phyloP scores from a whole-genome alignment of 2,888 invertebrate species.

The Thymelicus acteon region DNA sequence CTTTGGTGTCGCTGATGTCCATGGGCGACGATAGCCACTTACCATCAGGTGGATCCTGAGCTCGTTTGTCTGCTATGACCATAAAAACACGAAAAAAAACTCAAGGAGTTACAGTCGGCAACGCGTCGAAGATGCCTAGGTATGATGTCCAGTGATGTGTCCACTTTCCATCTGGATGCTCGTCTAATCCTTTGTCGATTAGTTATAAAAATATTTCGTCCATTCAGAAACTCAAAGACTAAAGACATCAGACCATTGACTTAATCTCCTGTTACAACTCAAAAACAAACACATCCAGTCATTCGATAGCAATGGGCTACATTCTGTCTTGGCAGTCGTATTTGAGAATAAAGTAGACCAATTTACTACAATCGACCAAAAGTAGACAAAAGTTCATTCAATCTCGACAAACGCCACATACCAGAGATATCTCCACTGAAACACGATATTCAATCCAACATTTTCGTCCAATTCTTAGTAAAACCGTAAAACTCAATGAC shows the following conservation, averaged over 20 bases:
- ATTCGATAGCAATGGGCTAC: neutral
- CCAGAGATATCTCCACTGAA: neutral
- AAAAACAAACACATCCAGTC: neutral
- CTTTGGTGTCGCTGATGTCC: no score
- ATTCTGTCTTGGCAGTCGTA: conserved; percentile 8
- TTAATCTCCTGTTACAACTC: no score
- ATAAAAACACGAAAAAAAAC: no score
- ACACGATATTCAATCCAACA: conserved; percentile 6
- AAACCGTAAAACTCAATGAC: neutral
- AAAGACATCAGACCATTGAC: no score
- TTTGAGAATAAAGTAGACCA: conserved; percentile 8
- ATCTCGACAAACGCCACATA: conserved; percentile 5
- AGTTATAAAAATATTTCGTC: no score
- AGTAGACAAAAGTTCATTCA: conserved; percentile 20
- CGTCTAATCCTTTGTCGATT: neutral
- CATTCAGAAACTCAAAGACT: neutral
- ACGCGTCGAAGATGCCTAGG: no score
- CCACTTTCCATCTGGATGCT: no score
- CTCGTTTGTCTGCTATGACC: no score
- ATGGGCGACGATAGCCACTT: no score
- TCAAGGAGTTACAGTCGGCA: no score
- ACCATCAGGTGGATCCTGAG: no score
- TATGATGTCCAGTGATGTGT: no score
- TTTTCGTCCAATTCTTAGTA: neutral
- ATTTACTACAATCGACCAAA: conserved; percentile 15